A percentile compares a stretch with the other conserved stretches of the same genome.
Evolutionary conservation across 2,888 invertebrate species (phyloP).

Genomic region (Nephrotoma guestfalica): DNA sequence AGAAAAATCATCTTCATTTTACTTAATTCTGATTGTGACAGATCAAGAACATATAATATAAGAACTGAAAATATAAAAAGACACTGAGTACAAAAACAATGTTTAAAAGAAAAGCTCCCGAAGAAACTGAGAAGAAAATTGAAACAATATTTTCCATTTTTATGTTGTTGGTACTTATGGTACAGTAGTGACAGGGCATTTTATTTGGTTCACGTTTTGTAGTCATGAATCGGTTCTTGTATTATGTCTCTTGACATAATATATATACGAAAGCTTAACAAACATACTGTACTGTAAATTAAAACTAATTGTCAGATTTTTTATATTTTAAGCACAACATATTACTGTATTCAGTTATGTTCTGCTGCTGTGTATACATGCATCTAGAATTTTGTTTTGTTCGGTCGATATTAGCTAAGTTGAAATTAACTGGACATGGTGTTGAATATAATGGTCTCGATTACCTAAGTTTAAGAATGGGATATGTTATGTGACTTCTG

Average conservation of each 20-base stretch:
- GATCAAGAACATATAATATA: slow-evolving; percentile 1
- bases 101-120: not conserved
- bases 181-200: not conserved
- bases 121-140: not conserved
- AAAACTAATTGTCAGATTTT: not conserved
- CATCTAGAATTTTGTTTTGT: not conserved
- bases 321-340: not conserved
- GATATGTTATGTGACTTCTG: no score
- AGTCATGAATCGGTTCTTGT: not conserved
- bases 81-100: not conserved
- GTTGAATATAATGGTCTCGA: not conserved
- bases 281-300: not conserved
- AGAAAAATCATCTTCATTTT: slow-evolving; percentile 2
- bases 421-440: not conserved
- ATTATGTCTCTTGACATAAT: not conserved
- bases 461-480: no score
- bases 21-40: slow-evolving; percentile 4
- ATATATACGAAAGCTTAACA: not conserved
- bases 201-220: not conserved
- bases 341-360: not conserved
- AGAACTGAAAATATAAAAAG: not conserved
- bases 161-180: not conserved
- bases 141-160: not conserved
- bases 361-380: not conserved
- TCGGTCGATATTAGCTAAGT: not conserved